A percentile compares a stretch with the other conserved stretches of the same genome.
These are phyloP conservation scores for Myotis davidii DNA, from an alignment of 2,113 vertebrate genomes.

Conservation along the genomic window DNA sequence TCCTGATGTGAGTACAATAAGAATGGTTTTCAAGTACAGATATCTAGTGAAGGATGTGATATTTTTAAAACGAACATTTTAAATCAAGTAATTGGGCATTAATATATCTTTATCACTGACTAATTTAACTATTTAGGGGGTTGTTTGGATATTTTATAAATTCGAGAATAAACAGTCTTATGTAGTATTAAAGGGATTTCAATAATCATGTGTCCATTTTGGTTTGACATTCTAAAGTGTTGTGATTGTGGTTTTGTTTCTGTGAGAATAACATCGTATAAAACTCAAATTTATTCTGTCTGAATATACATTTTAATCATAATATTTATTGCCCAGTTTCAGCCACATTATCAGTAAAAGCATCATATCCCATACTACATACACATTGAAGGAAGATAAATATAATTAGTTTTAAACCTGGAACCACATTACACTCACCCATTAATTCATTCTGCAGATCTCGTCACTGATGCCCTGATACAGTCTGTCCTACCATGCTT, in stretches of 20 bases:
- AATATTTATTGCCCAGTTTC: not conserved
- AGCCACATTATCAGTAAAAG: not conserved
- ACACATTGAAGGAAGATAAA: not conserved
- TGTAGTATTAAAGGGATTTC: not conserved
- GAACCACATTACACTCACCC: no score
- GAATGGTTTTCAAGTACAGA: not conserved
- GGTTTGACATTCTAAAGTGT: not conserved
- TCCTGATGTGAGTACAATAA: not conserved
- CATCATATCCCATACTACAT: not conserved
- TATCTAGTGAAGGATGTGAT: not conserved
- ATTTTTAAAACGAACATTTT: not conserved
- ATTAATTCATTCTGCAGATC: not conserved
- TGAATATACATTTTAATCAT: not conserved
- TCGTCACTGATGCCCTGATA: no score
- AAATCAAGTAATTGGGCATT: not conserved
- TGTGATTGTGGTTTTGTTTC: not conserved
- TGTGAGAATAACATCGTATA: not conserved
- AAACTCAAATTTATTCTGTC: not conserved
- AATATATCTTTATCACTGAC: not conserved
- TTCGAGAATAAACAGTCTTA: not conserved
- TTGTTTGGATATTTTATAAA: not conserved
- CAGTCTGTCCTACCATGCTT: rapidly evolving
- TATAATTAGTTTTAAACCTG: not conserved
- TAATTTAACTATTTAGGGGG: not conserved
- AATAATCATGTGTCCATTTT: not conserved